A percentile compares a stretch with the other conserved stretches of the same genome.
phyloP scores from a whole-genome alignment of 2,797 vertebrate species.

The Halcyon chelicuti region DNA sequence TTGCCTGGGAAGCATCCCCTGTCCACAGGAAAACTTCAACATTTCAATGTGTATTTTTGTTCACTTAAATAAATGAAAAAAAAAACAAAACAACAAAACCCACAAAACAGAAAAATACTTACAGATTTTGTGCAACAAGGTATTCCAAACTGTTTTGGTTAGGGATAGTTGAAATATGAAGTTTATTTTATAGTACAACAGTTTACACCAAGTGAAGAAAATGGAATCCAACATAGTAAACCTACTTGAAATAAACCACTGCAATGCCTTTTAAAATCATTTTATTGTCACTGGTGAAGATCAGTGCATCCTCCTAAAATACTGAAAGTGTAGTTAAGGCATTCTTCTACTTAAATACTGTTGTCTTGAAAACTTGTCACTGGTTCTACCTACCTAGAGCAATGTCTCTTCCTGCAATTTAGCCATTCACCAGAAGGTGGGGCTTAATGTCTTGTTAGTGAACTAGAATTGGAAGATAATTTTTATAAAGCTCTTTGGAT shows the following conservation, averaged over 20 bases:
- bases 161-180: neutral
- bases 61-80: neutral
- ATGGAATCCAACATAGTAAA: neutral
- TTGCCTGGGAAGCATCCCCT: neutral
- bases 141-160: constrained; percentile 3
- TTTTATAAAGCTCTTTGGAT: neutral
- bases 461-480: neutral
- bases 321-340: neutral
- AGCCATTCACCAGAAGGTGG: constrained; percentile 37
- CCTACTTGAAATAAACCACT: neutral
- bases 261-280: neutral
- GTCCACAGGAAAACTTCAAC: neutral
- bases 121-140: neutral
- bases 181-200: neutral
- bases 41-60: neutral
- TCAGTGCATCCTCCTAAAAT: neutral
- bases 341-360: neutral
- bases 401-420: neutral
- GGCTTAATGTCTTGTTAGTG: neutral
- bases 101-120: neutral
- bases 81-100: neutral
- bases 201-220: neutral
- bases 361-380: neutral
- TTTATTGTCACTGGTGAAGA: neutral
- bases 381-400: rapidly evolving